Conservation (phyloP, 2,888 invertebrate species). For the Leptinotarsa tumamoca region DNA sequence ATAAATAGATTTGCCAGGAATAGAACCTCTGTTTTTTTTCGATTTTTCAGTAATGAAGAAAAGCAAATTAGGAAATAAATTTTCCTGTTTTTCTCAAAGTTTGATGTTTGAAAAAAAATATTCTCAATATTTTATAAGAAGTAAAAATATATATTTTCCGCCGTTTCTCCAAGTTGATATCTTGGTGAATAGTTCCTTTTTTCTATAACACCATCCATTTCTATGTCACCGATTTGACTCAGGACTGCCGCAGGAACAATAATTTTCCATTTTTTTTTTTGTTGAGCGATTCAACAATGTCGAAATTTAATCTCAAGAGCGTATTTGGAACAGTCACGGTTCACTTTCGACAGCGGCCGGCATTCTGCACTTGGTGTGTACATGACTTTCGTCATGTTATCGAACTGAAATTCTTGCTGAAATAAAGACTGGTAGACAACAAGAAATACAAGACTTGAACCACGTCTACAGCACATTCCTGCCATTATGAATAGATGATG, state of each 20-base stretch:
- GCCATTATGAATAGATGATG: not conserved
- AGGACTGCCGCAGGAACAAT: not conserved
- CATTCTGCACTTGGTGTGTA: conserved; percentile 9
- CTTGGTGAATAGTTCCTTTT: too few relatives aligned
- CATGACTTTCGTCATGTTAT: conserved; percentile 14
- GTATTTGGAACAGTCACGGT: not conserved
- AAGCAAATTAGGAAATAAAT: too few relatives aligned
- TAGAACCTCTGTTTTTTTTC: too few relatives aligned
- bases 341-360: not conserved
- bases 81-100: too few relatives aligned
- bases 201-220: too few relatives aligned
- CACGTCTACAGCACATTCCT: not conserved
- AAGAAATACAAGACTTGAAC: conserved; percentile 1
- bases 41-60: too few relatives aligned
- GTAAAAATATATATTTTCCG: too few relatives aligned
- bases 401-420: conserved; percentile 8
- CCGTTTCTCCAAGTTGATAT: too few relatives aligned
- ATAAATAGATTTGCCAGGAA: too few relatives aligned
- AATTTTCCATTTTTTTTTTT: not conserved
- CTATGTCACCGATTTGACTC: too few relatives aligned
- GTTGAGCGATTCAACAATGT: not conserved
- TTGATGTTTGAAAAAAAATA: too few relatives aligned
- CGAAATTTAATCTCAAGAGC: not conserved
- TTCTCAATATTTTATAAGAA: too few relatives aligned
- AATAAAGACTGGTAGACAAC: conserved; percentile 8